These are phyloP conservation scores for Spea hammondii DNA, from an alignment of 2,797 vertebrate genomes.

Conservation along the genomic window DNA sequence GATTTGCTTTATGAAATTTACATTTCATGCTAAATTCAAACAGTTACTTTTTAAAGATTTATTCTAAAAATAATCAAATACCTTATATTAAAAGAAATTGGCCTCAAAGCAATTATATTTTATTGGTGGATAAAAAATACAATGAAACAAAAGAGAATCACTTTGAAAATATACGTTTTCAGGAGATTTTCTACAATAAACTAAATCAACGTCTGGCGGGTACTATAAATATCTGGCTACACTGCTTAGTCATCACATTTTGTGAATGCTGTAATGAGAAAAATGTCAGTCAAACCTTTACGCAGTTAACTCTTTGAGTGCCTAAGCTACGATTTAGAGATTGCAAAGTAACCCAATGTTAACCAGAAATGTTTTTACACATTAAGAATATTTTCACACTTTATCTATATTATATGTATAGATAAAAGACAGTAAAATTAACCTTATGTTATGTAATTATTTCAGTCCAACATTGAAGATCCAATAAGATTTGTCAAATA, in stretches of 20 bases:
- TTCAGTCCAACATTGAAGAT: no score
- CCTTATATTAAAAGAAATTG: background rate
- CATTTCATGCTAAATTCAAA: no score
- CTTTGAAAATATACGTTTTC: conserved; percentile 13
- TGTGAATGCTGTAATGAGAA: conserved; percentile 36
- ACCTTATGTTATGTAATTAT: no score
- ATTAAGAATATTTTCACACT: no score
- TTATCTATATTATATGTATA: no score
- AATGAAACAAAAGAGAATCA: background rate
- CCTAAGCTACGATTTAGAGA: background rate
- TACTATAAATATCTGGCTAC: conserved; percentile 33
- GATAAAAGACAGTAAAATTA: no score
- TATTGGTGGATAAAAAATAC: background rate
- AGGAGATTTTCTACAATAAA: conserved; percentile 37
- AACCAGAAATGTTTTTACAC: no score
- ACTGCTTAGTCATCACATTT: conserved; percentile 48
- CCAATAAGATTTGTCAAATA: no score
- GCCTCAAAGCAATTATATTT: conserved; percentile 4
- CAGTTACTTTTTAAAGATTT: no score
- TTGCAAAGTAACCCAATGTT: background rate
- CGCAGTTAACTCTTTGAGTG: conserved; percentile 14
- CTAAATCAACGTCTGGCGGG: conserved; percentile 22
- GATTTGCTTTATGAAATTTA: no score
- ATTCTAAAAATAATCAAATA: no score
- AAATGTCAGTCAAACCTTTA: conserved; percentile 45